Conservation (phyloP, 1,140 invertebrate genomes). For the Zaprionus lachaisei region DNA sequence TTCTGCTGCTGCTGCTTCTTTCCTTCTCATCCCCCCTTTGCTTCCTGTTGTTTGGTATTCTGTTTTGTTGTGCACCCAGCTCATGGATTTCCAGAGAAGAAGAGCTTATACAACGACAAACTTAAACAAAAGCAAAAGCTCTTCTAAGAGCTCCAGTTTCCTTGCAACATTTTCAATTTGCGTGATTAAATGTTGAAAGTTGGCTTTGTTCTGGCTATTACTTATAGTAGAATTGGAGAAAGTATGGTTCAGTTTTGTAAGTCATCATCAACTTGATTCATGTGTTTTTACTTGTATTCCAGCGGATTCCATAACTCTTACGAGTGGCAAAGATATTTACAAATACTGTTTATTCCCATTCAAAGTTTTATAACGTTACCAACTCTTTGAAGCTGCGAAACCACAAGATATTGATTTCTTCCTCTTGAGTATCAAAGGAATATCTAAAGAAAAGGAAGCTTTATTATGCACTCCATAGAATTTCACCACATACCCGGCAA, state of each 20-base stretch:
- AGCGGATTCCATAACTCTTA: neutral
- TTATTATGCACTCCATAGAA: neutral
- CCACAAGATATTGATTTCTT: neutral
- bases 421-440: neutral
- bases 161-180: neutral
- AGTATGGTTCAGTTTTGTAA: neutral
- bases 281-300: neutral
- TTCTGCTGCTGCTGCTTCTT: constrained; percentile 5
- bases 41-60: constrained; percentile 3
- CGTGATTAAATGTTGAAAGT: neutral
- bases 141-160: neutral
- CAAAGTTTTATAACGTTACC: neutral
- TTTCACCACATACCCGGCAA: neutral
- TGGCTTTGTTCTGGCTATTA: neutral
- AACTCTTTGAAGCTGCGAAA: constrained; percentile 1
- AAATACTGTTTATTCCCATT: neutral
- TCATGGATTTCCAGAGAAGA: constrained; percentile 19
- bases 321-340: neutral
- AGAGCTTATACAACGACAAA: constrained; percentile 16
- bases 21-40: neutral
- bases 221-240: neutral
- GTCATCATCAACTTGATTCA: neutral
- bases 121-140: neutral
- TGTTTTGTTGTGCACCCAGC: constrained; percentile 2
- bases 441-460: neutral